A percentile compares a stretch with the other conserved stretches of the same genome.
phyloP scores from a whole-genome alignment of 2,797 vertebrate species.

The Hypotaenidia okinawae region DNA sequence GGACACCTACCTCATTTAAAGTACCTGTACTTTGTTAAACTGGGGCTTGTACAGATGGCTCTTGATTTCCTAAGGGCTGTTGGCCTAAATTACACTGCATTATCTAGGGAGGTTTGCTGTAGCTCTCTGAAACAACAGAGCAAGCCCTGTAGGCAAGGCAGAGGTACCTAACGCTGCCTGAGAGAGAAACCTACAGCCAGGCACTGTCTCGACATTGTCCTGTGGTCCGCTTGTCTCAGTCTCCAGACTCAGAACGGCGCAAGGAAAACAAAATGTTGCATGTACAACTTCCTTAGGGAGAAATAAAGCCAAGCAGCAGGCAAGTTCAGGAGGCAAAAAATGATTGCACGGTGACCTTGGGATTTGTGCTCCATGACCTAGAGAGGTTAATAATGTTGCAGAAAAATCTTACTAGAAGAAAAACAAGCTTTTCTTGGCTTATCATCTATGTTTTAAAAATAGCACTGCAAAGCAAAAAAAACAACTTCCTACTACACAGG shows the following conservation, averaged over 20 bases:
- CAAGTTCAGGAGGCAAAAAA: slow-evolving; percentile 34
- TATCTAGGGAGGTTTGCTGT: background rate
- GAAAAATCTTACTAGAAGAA: slow-evolving; percentile 31
- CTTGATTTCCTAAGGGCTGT: background rate
- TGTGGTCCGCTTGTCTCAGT: background rate
- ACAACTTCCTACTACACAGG: background rate
- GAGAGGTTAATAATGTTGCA: slow-evolving; percentile 40
- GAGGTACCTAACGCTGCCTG: background rate
- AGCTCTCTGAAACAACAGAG: background rate
- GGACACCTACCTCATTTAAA: background rate
- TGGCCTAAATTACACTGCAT: background rate
- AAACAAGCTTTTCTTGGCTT: slow-evolving; percentile 15
- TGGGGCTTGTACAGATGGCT: background rate
- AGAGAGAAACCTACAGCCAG: background rate
- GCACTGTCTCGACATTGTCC: background rate
- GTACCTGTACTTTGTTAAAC: background rate
- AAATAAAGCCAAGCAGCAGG: slow-evolving; percentile 34
- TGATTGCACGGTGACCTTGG: slow-evolving; percentile 52
- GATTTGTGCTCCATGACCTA: slow-evolving; percentile 35
- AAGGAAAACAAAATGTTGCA: background rate
- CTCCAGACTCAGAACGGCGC: background rate
- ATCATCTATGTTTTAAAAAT: background rate
- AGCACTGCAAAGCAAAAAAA: background rate
- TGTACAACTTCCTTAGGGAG: background rate
- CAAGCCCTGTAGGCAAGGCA: background rate